A percentile compares a stretch with the other conserved stretches of the same genome.
Evolutionary conservation across 2,113 vertebrate genomes (phyloP).

Genomic region (Alouatta palliata): DNA sequence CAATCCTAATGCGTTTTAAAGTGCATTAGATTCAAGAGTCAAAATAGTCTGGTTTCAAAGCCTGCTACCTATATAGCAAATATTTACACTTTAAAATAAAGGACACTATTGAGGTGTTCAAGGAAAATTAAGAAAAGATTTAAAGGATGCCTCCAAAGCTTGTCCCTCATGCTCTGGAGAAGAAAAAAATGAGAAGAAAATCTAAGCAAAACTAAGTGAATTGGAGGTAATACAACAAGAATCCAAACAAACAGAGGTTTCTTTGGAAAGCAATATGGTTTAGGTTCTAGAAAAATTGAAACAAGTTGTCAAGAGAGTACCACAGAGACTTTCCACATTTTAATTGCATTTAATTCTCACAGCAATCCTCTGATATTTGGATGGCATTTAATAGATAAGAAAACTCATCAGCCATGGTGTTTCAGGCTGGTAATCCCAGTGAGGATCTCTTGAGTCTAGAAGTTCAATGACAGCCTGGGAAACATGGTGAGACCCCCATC

Average conservation of each 20-base stretch:
- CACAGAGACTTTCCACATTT: slow-evolving; percentile 12
- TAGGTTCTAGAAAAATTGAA: slow-evolving; percentile 45
- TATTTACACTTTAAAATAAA: slow-evolving; percentile 8
- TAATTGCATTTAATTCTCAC: slow-evolving; percentile 25
- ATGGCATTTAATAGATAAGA: slow-evolving; percentile 7
- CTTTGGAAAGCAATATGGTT: slow-evolving; percentile 54
- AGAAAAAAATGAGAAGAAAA: not conserved
- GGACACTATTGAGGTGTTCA: not conserved
- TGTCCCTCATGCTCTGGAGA: not conserved
- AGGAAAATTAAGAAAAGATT: slow-evolving; percentile 14
- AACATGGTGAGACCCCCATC: too few relatives aligned
- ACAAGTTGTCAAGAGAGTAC: slow-evolving; percentile 20
- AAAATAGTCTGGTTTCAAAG: slow-evolving; percentile 13
- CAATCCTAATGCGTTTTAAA: not conserved
- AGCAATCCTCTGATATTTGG: not conserved
- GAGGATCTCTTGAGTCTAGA: too few relatives aligned
- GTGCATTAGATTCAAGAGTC: not conserved
- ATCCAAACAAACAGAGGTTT: not conserved
- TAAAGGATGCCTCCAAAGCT: not conserved
- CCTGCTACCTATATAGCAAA: not conserved
- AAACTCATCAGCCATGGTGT: not conserved
- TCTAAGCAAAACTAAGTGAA: not conserved
- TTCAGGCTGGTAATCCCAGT: not conserved
- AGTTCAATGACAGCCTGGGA: not conserved
- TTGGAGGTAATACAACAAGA: slow-evolving; percentile 1